Evolutionary conservation across 2,888 invertebrate genomes (phyloP), one percentile per base, ranked within the genome.

Genomic region (Phorcus lineatus): DNA sequence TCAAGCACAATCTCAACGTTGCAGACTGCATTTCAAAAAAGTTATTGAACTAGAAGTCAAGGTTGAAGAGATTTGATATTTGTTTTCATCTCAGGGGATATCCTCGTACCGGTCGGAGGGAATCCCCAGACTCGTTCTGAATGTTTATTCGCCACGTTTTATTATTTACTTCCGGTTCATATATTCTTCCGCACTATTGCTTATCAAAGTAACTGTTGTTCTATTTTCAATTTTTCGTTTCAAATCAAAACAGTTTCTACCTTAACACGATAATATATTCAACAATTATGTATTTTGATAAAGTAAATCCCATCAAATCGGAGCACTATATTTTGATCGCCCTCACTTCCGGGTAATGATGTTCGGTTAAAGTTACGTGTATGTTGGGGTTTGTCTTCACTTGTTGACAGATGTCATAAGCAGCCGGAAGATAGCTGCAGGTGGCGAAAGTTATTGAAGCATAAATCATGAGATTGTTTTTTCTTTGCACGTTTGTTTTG

Each of bases 401-500:
- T 53, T 52, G 47, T 74, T 53, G 74, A 74, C 28, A 53, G 53
- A 74, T 53, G 47, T 22, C 52, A 74, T 74, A 24, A 40, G 47
- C 11, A 53, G 52, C 47, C 74, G 28, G 74, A 74, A 74, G 19
- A 19, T 40, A 31, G 19, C 75, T n/a, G 47, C 62, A 0, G 62
- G 62, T 9, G 62, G 28, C 24, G 16, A 62, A 24, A 62, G 24
- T 62, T 28, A 28, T 28, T 28, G 62, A 62, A 62, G 62, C 66
- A 24, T 28, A 77, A 75, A 67, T 75, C 28, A 78, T 54, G 19
- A 55, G 28, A 47, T 22, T 62, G 67, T 31, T 80, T 28, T 80
- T 16, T 80, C 52, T 54, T 62, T 66, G 47, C 79, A 13, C 47
- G 24, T 70, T 62, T 74, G 53, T 67, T 57, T 54, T 57, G 40